A percentile compares a stretch with the other conserved stretches of the same genome.
Evolutionary conservation across 2,888 invertebrate genomes (phyloP).

Genomic region (Anagyrus pseudococci): DNA sequence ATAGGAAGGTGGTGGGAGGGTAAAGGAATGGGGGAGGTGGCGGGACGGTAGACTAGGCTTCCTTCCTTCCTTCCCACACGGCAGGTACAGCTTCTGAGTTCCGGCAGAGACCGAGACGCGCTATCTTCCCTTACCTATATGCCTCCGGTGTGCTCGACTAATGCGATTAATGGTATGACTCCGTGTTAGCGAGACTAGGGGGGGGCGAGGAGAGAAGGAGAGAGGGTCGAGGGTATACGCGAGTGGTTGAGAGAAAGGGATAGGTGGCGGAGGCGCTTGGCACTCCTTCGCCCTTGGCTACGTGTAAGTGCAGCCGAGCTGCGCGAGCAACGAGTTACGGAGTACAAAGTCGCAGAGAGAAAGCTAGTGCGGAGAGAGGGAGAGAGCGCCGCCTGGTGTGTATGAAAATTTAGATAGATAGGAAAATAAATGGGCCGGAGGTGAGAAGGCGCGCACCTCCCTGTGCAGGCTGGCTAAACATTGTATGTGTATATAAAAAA

Average conservation of each 20-base stretch:
- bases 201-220: background rate
- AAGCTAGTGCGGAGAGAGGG: background rate
- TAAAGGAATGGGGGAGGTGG: no score
- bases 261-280: background rate
- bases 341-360: background rate
- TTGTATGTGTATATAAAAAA: no score
- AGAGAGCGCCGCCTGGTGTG: background rate
- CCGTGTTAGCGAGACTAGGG: slow-evolving; percentile 18
- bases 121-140: slow-evolving; percentile 23
- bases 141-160: slow-evolving; percentile 46
- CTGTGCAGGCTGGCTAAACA: no score
- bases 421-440: slow-evolving; percentile 37
- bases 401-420: slow-evolving; percentile 20
- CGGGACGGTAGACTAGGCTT: background rate
- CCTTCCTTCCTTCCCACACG: slow-evolving; percentile 8
- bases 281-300: slow-evolving; percentile 11
- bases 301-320: slow-evolving; percentile 34
- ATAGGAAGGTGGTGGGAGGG: no score
- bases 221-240: no score
- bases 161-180: slow-evolving; percentile 54
- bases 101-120: slow-evolving; percentile 7
- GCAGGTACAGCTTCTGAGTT: background rate
- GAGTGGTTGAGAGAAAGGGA: background rate
- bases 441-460: background rate
- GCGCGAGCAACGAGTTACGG: slow-evolving; percentile 37